A percentile compares a stretch with the other conserved stretches of the same genome.
phyloP scores from a whole-genome alignment of 2,888 invertebrate genomes.

The Drosophila trichaetosa region DNA sequence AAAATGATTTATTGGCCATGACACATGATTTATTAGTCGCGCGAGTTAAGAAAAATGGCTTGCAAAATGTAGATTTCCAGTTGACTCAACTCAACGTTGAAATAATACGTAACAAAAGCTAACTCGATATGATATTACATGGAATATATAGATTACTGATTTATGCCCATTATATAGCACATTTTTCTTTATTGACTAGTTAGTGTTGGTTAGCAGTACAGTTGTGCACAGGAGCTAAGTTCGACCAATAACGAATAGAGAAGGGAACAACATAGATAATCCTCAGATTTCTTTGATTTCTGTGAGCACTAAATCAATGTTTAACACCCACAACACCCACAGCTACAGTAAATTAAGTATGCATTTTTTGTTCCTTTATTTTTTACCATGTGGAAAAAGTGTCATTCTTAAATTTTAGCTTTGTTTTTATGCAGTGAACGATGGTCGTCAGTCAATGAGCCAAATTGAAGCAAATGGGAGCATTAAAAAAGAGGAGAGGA shows the following conservation, averaged over 20 bases:
- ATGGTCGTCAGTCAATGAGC: conserved; percentile 38
- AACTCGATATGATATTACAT: not conserved
- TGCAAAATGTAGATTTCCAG: conserved; percentile 16
- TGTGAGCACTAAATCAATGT: not conserved
- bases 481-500: conserved; percentile 32
- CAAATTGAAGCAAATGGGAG: conserved; percentile 65
- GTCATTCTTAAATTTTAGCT: not conserved
- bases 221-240: not conserved
- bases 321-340: conserved; percentile 2
- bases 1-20: conserved; percentile 60
- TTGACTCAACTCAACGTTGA: conserved; percentile 3
- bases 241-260: not conserved
- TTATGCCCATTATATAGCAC: not conserved
- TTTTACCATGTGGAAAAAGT: conserved; percentile 18
- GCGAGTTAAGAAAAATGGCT: not conserved
- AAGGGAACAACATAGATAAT: not conserved
- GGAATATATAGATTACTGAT: not conserved
- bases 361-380: not conserved
- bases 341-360: not conserved
- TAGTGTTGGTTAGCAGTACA: not conserved
- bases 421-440: conserved; percentile 5
- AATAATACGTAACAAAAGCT: conserved; percentile 2
- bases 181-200: not conserved
- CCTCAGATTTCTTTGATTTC: not conserved
- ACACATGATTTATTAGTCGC: conserved; percentile 42